A percentile compares a stretch with the other conserved stretches of the same genome.
phyloP scores from a whole-genome alignment of 2,888 invertebrate species.

The Drosophila subsilvestris region DNA sequence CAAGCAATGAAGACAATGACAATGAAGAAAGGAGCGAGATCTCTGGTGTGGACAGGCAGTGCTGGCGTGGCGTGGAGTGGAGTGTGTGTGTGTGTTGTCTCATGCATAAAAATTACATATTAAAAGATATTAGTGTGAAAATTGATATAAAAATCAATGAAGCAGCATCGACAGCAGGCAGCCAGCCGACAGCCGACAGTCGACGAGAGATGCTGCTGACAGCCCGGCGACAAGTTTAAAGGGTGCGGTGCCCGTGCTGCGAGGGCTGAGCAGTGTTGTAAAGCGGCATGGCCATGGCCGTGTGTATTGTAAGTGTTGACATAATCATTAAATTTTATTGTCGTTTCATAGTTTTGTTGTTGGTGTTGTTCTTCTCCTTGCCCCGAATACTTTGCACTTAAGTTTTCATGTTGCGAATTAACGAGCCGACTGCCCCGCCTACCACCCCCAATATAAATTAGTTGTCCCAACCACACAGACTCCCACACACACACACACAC shows the following conservation, averaged over 20 bases:
- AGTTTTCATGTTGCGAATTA: slow-evolving; percentile 77
- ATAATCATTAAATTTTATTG: slow-evolving; percentile 78
- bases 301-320: slow-evolving; percentile 74
- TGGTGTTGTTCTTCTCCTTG: neutral
- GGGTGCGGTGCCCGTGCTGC: slow-evolving; percentile 52
- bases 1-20: slow-evolving; percentile 49
- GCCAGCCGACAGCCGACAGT: slow-evolving; percentile 23
- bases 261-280: slow-evolving; percentile 46
- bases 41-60: slow-evolving; percentile 1
- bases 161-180: slow-evolving; percentile 52
- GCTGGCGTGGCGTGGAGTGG: slow-evolving; percentile 20
- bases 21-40: slow-evolving; percentile 39
- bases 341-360: slow-evolving; percentile 45
- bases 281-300: slow-evolving; percentile 61
- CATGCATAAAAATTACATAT: slow-evolving; percentile 79
- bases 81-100: slow-evolving; percentile 41
- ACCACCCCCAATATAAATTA: slow-evolving; percentile 45
- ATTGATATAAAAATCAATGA: slow-evolving; percentile 79
- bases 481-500: slow-evolving; percentile 20
- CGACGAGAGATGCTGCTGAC: slow-evolving; percentile 17
- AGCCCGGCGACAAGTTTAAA: slow-evolving; percentile 63
- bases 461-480: slow-evolving; percentile 39
- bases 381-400: slow-evolving; percentile 68
- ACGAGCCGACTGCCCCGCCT: slow-evolving; percentile 65
- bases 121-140: slow-evolving; percentile 78